Conservation (phyloP, 2,797 vertebrate genomes). For the Aeoliscus strigatus region DNA sequence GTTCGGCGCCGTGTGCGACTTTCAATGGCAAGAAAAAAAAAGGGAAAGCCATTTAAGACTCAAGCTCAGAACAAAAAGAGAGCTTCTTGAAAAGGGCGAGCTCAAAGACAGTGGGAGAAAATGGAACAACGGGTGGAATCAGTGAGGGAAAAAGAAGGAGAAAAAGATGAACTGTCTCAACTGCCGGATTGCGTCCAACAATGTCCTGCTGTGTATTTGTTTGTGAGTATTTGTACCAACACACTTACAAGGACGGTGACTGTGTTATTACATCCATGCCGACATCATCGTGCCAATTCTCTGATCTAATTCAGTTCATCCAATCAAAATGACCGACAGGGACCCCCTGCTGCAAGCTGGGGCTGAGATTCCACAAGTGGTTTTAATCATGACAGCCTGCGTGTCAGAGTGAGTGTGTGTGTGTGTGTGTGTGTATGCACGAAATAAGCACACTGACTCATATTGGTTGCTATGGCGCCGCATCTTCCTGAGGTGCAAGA, state of each 20-base stretch:
- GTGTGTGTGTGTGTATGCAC: conserved; percentile 9
- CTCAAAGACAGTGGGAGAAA: no score
- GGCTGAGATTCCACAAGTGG: conserved; percentile 49
- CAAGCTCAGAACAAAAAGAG: conserved; percentile 16
- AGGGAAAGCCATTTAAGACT: conserved; percentile 20
- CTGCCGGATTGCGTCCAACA: no score
- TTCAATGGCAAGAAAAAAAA: conserved; percentile 9
- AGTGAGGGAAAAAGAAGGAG: conserved; percentile 1
- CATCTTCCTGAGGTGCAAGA: conserved; percentile 55
- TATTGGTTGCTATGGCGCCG: conserved; percentile 65
- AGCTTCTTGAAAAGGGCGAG: conserved; percentile 6
- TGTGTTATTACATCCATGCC: conserved; percentile 4
- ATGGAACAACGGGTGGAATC: no score
- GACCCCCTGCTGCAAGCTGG: conserved; percentile 12
- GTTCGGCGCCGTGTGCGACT: conserved; percentile 4
- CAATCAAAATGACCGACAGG: conserved; percentile 31
- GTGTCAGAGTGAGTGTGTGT: conserved; percentile 1
- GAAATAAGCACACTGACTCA: conserved; percentile 35
- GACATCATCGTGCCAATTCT: conserved; percentile 26
- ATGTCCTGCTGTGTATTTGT: neutral
- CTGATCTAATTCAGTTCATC: conserved; percentile 33
- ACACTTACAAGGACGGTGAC: conserved; percentile 10
- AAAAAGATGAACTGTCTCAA: conserved; percentile 11
- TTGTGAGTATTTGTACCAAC: neutral
- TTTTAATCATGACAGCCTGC: conserved; percentile 25